Evolutionary conservation across 1,140 invertebrate species (phyloP).

Genomic region (Gonatopus flavifemur): DNA sequence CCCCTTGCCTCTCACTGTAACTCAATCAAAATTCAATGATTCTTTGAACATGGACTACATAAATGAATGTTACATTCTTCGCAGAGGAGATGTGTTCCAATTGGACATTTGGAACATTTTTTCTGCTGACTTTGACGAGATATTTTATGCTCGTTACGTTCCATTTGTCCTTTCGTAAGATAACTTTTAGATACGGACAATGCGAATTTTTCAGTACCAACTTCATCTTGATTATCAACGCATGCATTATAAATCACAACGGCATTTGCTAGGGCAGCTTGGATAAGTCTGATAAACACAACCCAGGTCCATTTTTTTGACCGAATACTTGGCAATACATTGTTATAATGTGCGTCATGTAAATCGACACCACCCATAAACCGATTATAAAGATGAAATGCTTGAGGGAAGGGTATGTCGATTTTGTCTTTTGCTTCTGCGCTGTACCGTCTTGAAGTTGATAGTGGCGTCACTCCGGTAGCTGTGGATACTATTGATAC

Average conservation of each 20-base stretch:
- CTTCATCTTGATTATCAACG: neutral
- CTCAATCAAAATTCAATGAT: too few species aligned
- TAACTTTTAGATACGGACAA: neutral
- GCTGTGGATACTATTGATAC: too few species aligned
- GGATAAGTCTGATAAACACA: neutral
- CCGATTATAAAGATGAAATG: neutral
- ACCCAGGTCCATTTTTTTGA: constrained; percentile 3
- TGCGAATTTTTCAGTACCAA: neutral
- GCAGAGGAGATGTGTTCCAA: neutral
- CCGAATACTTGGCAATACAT: neutral
- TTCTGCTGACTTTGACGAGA: neutral
- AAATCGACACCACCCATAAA: constrained; percentile 2
- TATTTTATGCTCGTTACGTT: neutral
- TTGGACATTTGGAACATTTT: neutral
- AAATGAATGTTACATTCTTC: neutral
- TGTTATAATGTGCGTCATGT: neutral
- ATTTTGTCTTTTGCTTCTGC: neutral
- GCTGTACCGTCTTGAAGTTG: neutral
- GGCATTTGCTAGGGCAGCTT: neutral
- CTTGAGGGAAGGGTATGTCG: neutral
- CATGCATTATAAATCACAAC: neutral
- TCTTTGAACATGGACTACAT: neutral
- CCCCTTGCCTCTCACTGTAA: too few species aligned
- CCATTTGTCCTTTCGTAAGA: neutral
- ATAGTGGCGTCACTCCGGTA: neutral